Evolutionary conservation across 1,140 invertebrate species (phyloP).

Genomic region (Uloborus diversus): DNA sequence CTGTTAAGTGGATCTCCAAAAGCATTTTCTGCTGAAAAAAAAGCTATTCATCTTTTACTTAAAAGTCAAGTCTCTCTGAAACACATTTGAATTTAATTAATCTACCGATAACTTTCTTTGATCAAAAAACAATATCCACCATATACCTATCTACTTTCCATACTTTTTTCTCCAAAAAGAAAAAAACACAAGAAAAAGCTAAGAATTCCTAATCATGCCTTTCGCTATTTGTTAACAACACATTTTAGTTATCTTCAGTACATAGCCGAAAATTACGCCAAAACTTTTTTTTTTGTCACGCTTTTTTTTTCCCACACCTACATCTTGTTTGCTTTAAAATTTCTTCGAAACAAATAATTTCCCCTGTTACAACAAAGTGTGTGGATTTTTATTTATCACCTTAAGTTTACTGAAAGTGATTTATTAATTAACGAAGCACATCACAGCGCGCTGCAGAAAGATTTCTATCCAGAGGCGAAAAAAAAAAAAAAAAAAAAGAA

Average conservation of each 20-base stretch:
- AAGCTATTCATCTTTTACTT: too few species aligned
- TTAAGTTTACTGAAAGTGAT: slow-evolving; percentile 51
- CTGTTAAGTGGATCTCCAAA: too few species aligned
- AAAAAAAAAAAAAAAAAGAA: slow-evolving; percentile 2
- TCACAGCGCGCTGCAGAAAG: neutral
- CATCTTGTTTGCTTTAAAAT: slow-evolving; percentile 24
- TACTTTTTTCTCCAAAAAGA: neutral
- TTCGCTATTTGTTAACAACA: slow-evolving; percentile 2
- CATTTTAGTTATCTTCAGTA: neutral
- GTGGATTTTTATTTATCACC: slow-evolving; percentile 46
- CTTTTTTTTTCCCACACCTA: slow-evolving; percentile 7
- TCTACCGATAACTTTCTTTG: neutral
- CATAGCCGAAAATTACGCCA: neutral
- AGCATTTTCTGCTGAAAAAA: too few species aligned
- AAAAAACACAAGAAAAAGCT: neutral
- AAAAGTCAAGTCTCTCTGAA: too few species aligned
- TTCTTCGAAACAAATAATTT: slow-evolving; percentile 22
- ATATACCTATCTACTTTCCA: neutral
- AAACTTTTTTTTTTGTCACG: neutral
- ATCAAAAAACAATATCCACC: neutral
- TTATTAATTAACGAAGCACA: slow-evolving; percentile 50
- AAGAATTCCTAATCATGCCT: neutral
- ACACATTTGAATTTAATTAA: neutral
- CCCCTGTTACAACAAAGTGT: neutral
- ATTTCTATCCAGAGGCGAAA: neutral